Evolutionary conservation across 2,888 invertebrate species (phyloP), one percentile per base, ranked within the genome.

Genomic region (Perizoma affinitatum): DNA sequence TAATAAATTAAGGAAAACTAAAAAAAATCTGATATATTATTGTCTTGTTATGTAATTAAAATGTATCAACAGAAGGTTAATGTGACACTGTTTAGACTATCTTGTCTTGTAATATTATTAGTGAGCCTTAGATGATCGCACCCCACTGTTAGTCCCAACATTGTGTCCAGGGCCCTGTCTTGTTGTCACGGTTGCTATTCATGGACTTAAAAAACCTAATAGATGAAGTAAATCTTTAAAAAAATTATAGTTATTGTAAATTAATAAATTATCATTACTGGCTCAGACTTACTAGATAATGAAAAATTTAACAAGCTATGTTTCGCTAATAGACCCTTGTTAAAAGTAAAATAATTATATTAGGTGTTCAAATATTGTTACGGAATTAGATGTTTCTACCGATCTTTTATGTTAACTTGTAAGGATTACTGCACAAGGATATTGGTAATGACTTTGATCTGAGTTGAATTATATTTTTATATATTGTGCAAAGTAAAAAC

Each of bases 21-120:
- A 90, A 91, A 86, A 87, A 86, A 90, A 90, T 92, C 92, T 92
- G 88, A 92, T 92, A 91, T 93, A 92, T 91, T 90, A 91, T 90
- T 90, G 88, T 90, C 90, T 92, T 92, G 92, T 93, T 93, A 93
- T 91, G 90, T 92, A 88, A 87, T 90, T 91, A 87, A 92, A 90
- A 86, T 91, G 90, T 92, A 91, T 90, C 86, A 82, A 80, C 84
- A 83, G 79, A 87, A 87, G 87, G 80, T 82, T 82, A 78, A 78
- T 79, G 79, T 76, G 78, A 85, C 80, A 81, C 83, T 72, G 57
- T 80, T 84, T 85, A 85, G 84, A 79, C 84, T 85, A 84, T 86
- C 81, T 84, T 86, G 79, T 86, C 81, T 84, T 86, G 79, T 82
- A 88, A 84, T 79, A 84, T 82, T 85, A 76, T 86, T 89, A 88